A percentile compares a stretch with the other conserved stretches of the same genome.
phyloP scores from a whole-genome alignment of 2,888 invertebrate genomes.

The Amiota mariae region DNA sequence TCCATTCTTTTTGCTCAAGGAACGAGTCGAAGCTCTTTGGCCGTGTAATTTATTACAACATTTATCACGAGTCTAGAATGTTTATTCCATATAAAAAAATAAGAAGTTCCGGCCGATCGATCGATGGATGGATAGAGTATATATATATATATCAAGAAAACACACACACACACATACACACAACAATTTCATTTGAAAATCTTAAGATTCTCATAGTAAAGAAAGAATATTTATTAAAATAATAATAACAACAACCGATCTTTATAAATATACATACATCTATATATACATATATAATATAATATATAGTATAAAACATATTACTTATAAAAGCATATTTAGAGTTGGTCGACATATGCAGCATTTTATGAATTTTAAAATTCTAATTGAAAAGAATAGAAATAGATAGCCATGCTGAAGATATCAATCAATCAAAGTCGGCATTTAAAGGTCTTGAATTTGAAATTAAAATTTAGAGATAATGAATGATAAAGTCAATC shows the following conservation, averaged over 20 bases:
- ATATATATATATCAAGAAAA: constrained; percentile 38
- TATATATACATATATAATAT: constrained; percentile 33
- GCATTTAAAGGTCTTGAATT: too few relatives aligned
- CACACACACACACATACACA: constrained; percentile 35
- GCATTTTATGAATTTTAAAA: too few relatives aligned
- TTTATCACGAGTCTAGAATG: constrained; percentile 79
- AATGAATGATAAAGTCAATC: too few relatives aligned
- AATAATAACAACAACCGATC: too few relatives aligned
- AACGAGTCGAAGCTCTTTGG: constrained; percentile 83
- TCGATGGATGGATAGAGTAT: constrained; percentile 45
- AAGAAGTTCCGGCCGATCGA: constrained; percentile 32
- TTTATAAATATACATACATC: constrained; percentile 18
- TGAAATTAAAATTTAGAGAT: too few relatives aligned
- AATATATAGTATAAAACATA: too few relatives aligned
- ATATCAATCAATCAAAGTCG: too few relatives aligned
- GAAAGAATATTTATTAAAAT: background rate
- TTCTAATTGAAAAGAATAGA: too few relatives aligned
- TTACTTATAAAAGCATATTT: too few relatives aligned
- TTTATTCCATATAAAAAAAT: constrained; percentile 19
- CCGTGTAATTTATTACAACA: constrained; percentile 87
- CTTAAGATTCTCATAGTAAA: constrained; percentile 31
- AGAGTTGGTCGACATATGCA: too few relatives aligned
- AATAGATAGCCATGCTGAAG: too few relatives aligned
- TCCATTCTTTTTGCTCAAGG: constrained; percentile 86
- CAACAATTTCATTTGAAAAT: constrained; percentile 22